Evolutionary conservation across 2,797 vertebrate species (phyloP).

Genomic region (Lemur catta): DNA sequence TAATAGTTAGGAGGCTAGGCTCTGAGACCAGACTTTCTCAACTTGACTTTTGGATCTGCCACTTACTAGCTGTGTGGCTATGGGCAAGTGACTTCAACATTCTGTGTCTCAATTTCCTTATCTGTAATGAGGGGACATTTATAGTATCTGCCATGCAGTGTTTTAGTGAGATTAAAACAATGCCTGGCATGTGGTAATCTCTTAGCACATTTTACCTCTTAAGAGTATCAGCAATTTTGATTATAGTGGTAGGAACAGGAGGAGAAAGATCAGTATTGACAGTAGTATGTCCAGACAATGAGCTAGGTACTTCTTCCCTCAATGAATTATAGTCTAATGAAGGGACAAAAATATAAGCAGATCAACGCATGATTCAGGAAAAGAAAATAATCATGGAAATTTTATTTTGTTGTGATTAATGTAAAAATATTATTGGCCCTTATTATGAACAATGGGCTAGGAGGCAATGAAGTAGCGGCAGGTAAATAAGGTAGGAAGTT

Average conservation of each 20-base stretch:
- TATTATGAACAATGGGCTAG: background rate
- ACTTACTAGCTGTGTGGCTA: background rate
- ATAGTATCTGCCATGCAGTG: background rate
- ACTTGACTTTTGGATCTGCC: background rate
- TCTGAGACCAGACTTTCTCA: background rate
- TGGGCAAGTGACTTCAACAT: background rate
- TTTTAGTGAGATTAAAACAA: background rate
- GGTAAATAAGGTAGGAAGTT: background rate
- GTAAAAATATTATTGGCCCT: background rate
- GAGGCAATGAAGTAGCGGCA: background rate
- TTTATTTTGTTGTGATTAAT: background rate
- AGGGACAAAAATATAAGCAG: background rate
- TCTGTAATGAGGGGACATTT: background rate
- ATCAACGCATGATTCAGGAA: background rate
- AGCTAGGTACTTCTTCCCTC: background rate
- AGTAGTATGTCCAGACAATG: background rate
- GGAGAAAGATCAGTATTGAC: background rate
- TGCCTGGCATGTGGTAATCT: background rate
- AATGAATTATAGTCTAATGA: background rate
- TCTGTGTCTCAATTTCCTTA: background rate
- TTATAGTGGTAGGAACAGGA: background rate
- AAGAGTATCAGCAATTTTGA: background rate
- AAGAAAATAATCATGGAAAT: background rate
- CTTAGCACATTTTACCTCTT: background rate
- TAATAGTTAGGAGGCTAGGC: background rate